A percentile compares a stretch with the other conserved stretches of the same genome.
Evolutionary conservation across 2,797 vertebrate genomes (phyloP).

Genomic region (Spheniscus humboldti): DNA sequence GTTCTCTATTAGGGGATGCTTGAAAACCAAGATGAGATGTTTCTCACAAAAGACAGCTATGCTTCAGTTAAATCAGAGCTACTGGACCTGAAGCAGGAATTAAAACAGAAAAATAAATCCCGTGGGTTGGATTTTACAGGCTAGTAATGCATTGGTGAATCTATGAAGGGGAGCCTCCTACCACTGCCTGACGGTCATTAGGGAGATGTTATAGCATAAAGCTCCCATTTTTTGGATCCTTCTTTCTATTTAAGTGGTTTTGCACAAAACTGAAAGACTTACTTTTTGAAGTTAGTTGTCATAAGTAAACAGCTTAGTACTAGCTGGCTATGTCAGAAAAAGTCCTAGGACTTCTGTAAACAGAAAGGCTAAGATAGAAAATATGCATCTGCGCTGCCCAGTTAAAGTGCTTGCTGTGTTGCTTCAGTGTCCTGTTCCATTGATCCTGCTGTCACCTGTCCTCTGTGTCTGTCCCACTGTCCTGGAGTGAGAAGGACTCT

Average conservation of each 20-base stretch:
- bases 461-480: neutral
- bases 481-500: neutral
- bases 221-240: neutral
- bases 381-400: accelerated
- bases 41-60: neutral
- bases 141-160: neutral
- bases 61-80: neutral
- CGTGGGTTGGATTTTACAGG: neutral
- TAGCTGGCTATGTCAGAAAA: neutral
- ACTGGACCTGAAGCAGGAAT: neutral
- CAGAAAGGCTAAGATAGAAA: neutral
- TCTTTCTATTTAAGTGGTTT: neutral
- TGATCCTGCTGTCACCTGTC: neutral
- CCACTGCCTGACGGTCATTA: neutral
- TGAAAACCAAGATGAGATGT: neutral
- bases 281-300: neutral
- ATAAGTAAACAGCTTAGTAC: neutral
- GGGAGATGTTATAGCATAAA: neutral
- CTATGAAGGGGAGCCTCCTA: neutral
- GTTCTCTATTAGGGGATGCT: neutral
- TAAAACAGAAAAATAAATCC: neutral
- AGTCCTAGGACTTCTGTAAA: neutral
- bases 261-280: neutral
- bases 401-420: neutral
- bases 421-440: neutral